Evolutionary conservation across 2,888 invertebrate genomes (phyloP).

Genomic region (Elegia similella): DNA sequence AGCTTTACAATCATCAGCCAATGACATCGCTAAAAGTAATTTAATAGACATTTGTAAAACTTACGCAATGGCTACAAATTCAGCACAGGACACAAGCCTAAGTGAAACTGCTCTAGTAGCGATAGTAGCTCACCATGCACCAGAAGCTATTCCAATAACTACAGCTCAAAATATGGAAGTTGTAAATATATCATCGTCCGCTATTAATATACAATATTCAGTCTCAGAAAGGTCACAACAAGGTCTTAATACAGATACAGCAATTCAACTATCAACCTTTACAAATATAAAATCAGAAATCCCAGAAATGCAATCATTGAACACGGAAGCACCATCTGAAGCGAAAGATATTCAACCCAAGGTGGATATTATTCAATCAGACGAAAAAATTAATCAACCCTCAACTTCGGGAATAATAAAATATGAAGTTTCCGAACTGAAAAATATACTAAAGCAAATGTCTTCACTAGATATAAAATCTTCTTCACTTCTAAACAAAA

Average conservation of each 20-base stretch:
- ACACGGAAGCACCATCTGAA: too few species aligned
- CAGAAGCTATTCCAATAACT: neutral
- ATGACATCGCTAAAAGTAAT: neutral
- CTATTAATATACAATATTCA: too few species aligned
- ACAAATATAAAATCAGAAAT: too few species aligned
- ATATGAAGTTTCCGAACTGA: neutral
- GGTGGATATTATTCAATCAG: neutral
- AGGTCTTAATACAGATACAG: too few species aligned
- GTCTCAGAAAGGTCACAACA: too few species aligned
- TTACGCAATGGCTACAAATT: neutral
- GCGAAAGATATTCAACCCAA: neutral
- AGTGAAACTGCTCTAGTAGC: neutral
- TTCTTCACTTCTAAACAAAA: neutral
- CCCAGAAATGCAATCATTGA: too few species aligned
- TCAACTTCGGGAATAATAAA: neutral
- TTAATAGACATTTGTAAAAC: neutral
- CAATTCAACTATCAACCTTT: too few species aligned
- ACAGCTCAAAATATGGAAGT: too few species aligned
- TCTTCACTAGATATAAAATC: neutral
- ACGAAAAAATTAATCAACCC: neutral
- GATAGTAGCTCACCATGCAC: too few species aligned
- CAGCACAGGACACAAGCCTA: neutral
- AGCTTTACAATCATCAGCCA: neutral
- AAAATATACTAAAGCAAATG: neutral
- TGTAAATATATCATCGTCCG: too few species aligned